Evolutionary conservation across 2,113 vertebrate genomes (phyloP), one percentile per base, ranked within the genome.

Genomic region (Ptilorrhoa leucosticta): DNA sequence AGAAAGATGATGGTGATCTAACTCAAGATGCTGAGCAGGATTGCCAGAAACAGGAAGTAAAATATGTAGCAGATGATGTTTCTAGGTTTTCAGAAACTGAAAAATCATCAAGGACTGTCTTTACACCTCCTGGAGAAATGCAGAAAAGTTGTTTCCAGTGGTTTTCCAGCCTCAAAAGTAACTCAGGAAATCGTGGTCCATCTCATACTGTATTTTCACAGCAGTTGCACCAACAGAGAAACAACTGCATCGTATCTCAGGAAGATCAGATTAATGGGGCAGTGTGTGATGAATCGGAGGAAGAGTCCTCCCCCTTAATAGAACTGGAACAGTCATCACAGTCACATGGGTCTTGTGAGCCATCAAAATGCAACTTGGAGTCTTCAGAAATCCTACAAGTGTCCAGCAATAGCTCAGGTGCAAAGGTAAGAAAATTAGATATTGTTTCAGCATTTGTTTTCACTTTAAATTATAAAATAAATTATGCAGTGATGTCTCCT

Each of bases 91-190:
- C 90, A 17, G 83, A 94, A 86, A 87, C 44, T 54, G 90, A 63
- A 68, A 77, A 85, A 54, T 84, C 89, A 50, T 66, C 65, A n/a
- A 81, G 8, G 56, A 88, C 89, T 42, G 2, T 68, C 70, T 88
- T 82, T n/a, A 65, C 56, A 10, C n/a, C 94, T 82, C 63, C 81
- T 83, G 82, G 96, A 96, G 83, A 97, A 82, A 95, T 44, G 47
- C 83, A 97, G 56, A 82, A 96, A 95, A 94, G 96, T 82, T 98
- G 97, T 11, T 99, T 99, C 42, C 96, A 51, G 61, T 98, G 98
- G 98, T 97, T 98, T 35, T 95, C 93, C 73, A 97, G 72, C 68
- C 87, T 97, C 3, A 2, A 65, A 70, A 88, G 19, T 56, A 96
- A 91, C 86, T 63, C 78, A 17, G 83, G 17, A 65, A 91, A 92